Evolutionary conservation across 2,888 invertebrate genomes (phyloP), one percentile per base, ranked within the genome.

Genomic region (Malachius bipustulatus): DNA sequence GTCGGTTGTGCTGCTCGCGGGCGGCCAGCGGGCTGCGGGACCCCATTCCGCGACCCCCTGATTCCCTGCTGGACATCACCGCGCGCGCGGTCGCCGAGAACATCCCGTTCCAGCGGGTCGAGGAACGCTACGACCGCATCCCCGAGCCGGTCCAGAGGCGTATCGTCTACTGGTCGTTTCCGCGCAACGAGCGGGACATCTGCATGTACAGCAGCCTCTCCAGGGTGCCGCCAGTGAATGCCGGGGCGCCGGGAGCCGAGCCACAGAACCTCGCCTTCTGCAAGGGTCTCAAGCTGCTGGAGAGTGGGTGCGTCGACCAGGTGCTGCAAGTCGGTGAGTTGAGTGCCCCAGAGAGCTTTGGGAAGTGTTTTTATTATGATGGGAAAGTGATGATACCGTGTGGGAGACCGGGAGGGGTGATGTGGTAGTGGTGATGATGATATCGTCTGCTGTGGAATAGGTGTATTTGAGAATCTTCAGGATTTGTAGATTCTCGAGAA

Each of bases 141-240:
- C 88, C 87, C 48, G 87, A 87, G 62, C 85, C 85, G 47, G 85
- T 87, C 60, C 87, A 87, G 64, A 73, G 82, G 50, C 73, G 84
- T 57, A 82, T 87, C 62, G 83, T 87, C 57, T 87, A 75, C 69
- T 87, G 85, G 83, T 84, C 85, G 46, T 87, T 87, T 67, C 88
- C 87, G 48, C 68, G 85, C 55, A 81, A 85, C 60, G 87, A 87
- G 64, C 71, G 80, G 57, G 85, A 85, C 67, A 85, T 88, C 62
- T 82, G 82, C 66, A 85, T 87, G 83, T 88, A 88, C 67, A 84
- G 83, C 51, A 83, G 83, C 49, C 71, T 83, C 65, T 69, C 74
- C 53, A 67, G 65, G 51, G 67, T 68, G 59, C 62, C 65, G 45
- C 61, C 65, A 38, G 63, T 63, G 51, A 62, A 56, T 49, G 35